phyloP scores from a whole-genome alignment of 2,888 invertebrate species.

The Mycalesis mineus region DNA sequence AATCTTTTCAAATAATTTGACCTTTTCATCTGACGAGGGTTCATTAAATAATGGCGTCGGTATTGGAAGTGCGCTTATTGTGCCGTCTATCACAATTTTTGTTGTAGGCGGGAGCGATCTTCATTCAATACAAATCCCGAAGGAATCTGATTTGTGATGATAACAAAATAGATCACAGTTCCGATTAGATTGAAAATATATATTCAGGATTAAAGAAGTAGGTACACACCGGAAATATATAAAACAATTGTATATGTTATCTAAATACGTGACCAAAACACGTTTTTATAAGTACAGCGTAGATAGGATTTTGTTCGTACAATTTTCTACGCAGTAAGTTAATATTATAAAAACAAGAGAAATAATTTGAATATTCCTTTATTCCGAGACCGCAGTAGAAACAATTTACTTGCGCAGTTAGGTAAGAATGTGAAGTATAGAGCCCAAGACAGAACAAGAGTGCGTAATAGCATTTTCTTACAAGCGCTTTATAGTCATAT shows the following conservation, averaged over 20 bases:
- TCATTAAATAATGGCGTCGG: constrained; percentile 75
- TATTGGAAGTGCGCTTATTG: constrained; percentile 73
- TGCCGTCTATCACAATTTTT: constrained; percentile 73
- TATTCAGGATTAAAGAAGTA: neutral
- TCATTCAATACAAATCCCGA: constrained; percentile 40
- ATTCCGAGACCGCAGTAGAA: neutral
- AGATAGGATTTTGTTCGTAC: constrained; percentile 8
- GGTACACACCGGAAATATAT: neutral
- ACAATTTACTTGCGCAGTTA: constrained; percentile 4
- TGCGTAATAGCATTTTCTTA: constrained; percentile 14
- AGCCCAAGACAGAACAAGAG: neutral
- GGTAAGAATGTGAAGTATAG: constrained; percentile 14
- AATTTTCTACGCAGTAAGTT: constrained; percentile 15
- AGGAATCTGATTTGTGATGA: constrained; percentile 23
- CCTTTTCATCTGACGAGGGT: constrained; percentile 78
- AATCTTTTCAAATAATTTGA: constrained; percentile 78
- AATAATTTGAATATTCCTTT: neutral
- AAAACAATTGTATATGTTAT: neutral
- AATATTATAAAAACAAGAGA: neutral
- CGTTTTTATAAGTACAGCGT: constrained; percentile 9
- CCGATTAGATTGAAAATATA: constrained; percentile 4
- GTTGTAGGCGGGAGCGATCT: constrained; percentile 55
- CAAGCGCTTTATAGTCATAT: constrained; percentile 2
- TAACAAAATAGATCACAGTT: constrained; percentile 13
- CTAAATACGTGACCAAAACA: constrained; percentile 14